phyloP scores from a whole-genome alignment of 2,888 invertebrate species.

The Clivina fossor region DNA sequence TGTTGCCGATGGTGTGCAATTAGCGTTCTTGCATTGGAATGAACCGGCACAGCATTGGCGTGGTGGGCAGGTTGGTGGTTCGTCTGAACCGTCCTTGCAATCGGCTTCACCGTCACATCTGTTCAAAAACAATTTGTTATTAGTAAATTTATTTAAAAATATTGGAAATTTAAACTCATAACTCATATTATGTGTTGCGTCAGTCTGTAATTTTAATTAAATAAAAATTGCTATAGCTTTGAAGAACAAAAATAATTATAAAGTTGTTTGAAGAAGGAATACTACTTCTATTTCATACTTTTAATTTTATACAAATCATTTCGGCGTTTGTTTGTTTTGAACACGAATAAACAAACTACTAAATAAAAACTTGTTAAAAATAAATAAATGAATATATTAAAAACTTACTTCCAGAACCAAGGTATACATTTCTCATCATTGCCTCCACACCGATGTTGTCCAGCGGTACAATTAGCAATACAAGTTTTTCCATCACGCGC shows the following conservation, averaged over 20 bases:
- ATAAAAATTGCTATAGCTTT: too few relatives aligned
- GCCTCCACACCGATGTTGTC: conserved; percentile 77
- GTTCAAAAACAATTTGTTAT: conserved; percentile 32
- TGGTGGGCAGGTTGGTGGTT: conserved; percentile 78
- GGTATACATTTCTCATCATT: conserved; percentile 73
- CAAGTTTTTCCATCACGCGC: conserved; percentile 83
- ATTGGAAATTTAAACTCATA: too few relatives aligned
- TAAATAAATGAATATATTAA: background rate
- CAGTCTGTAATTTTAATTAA: too few relatives aligned
- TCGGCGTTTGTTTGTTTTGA: too few relatives aligned
- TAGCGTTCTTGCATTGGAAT: conserved; percentile 91
- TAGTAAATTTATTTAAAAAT: too few relatives aligned
- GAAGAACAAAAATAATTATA: too few relatives aligned
- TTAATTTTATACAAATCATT: too few relatives aligned
- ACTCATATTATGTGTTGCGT: too few relatives aligned
- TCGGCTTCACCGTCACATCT: conserved; percentile 88
- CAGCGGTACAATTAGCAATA: conserved; percentile 90
- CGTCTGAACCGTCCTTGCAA: conserved; percentile 90
- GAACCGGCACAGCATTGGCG: conserved; percentile 86
- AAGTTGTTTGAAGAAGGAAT: too few relatives aligned
- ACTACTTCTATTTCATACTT: too few relatives aligned
- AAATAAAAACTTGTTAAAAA: too few relatives aligned
- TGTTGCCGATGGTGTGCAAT: conserved; percentile 89
- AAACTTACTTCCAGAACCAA: conserved; percentile 77
- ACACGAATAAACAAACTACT: too few relatives aligned